Percentiles rank a stretch among this genome's conserved stretches.
phyloP scores from a whole-genome alignment of 2,113 vertebrate species.

The Ctenodactylus gundi region DNA sequence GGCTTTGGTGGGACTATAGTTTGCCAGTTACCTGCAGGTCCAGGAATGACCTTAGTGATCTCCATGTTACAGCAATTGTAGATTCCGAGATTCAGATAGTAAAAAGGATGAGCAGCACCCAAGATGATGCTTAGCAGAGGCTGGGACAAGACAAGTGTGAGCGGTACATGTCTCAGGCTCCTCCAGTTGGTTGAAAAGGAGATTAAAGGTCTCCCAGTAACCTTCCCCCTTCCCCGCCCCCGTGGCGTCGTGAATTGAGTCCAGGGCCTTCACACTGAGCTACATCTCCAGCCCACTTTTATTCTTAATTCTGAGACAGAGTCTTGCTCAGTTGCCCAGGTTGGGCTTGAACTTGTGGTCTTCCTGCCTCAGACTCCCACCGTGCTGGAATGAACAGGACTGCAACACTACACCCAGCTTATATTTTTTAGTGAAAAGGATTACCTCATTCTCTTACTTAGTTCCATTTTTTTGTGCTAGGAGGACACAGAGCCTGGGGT shows the following conservation, averaged over 20 bases:
- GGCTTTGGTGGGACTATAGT: background rate
- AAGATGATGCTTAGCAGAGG: background rate
- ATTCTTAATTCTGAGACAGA: no score
- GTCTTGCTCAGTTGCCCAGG: no score
- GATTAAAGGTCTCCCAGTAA: background rate
- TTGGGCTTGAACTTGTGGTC: no score
- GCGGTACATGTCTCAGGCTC: background rate
- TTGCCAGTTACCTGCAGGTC: background rate
- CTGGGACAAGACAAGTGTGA: background rate
- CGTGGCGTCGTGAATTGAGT: no score
- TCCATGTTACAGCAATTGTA: background rate
- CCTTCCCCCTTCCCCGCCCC: background rate
- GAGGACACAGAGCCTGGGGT: background rate
- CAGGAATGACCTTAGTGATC: background rate
- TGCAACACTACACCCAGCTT: no score
- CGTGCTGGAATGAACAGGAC: no score
- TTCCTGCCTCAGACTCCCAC: no score
- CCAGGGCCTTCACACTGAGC: no score
- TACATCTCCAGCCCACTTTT: no score
- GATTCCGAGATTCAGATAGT: background rate
- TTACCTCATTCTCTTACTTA: background rate
- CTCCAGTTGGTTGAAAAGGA: no score
- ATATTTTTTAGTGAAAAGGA: background rate
- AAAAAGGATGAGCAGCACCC: background rate
- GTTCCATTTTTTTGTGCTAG: background rate